Evolutionary conservation across 2,888 invertebrate species (phyloP), one percentile per base, ranked within the genome.

Genomic region (Corbicula japonica): DNA sequence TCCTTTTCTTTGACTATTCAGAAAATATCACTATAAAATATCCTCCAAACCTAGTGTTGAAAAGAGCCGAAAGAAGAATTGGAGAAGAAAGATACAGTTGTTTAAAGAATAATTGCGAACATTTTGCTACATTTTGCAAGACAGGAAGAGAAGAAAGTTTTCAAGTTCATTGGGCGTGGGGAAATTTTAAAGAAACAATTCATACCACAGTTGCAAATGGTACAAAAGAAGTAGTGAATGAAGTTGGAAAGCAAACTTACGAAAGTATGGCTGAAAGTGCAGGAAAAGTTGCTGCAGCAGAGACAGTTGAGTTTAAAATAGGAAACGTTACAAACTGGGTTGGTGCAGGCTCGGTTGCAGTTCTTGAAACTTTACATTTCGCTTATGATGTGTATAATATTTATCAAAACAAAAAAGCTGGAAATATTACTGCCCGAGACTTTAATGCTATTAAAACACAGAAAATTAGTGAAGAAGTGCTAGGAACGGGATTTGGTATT

Each of bases 1-100:
- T 74, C 21, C 68, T 60, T 54, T 61, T 38, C 5, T 60, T 74
- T 23, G 10, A 74, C 26, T 74, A 74, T n/a, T 15, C 60, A 38
- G 35, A 34, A 23, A 48, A 44, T 2, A 23, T 62, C 30, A 50
- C 18, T 21, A 32, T 60, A 21, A 30, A 26, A 12, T 61, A 74
- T 38, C 52, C 48, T 15, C 18, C 38, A 12, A 28, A 58, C 12
- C 18, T 68, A 4, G 68, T 74, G 8, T 8, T 68, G 26, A 30
- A 35, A 18, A 66, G 74, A 50, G 74, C 74, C 2, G 60, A 52
- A n/a, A n/a, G 38, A 4, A 50, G 48, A 41, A 28, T 68, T 12
- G 61, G 61, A n/a, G 66, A 68, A 44, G 54, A n/a, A 4, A 41
- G 60, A 10, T 74, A 74, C 28, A 34, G 21, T 1, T 34, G n/a